A percentile compares a stretch with the other conserved stretches of the same genome.
Conservation (phyloP, 1,140 invertebrate genomes). For the Diuraphis noxia region DNA sequence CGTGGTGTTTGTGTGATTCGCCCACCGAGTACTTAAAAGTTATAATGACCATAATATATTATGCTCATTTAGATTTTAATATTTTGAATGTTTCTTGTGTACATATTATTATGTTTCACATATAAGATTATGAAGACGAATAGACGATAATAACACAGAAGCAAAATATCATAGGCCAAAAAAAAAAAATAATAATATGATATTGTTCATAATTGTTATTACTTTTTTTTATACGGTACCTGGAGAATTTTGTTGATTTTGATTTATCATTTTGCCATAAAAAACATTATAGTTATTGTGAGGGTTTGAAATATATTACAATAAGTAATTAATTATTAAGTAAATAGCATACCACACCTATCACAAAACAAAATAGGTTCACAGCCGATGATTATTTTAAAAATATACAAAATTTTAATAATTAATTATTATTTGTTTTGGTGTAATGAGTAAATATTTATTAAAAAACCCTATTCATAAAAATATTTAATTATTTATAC, state of each 20-base stretch:
- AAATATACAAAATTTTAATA: slow-evolving; percentile 29
- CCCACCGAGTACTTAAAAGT: neutral
- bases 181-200: neutral
- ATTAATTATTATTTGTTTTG: slow-evolving; percentile 17
- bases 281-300: neutral
- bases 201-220: neutral
- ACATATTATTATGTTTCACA: neutral
- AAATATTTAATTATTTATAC: slow-evolving; percentile 30
- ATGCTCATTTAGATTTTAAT: neutral
- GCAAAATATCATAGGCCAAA: neutral
- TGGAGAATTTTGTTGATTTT: neutral
- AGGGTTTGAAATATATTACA: neutral
- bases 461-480: slow-evolving; percentile 43
- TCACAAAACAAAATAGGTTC: slow-evolving; percentile 46
- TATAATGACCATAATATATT: neutral
- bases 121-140: neutral
- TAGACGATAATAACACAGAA: neutral
- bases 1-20: neutral
- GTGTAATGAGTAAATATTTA: slow-evolving; percentile 23
- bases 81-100: neutral
- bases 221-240: neutral
- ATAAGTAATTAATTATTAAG: neutral
- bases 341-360: slow-evolving; percentile 37
- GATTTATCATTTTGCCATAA: neutral
- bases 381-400: slow-evolving; percentile 42